Evolutionary conservation across 2,888 invertebrate genomes (phyloP).

Genomic region (Sarcophaga carnaria): DNA sequence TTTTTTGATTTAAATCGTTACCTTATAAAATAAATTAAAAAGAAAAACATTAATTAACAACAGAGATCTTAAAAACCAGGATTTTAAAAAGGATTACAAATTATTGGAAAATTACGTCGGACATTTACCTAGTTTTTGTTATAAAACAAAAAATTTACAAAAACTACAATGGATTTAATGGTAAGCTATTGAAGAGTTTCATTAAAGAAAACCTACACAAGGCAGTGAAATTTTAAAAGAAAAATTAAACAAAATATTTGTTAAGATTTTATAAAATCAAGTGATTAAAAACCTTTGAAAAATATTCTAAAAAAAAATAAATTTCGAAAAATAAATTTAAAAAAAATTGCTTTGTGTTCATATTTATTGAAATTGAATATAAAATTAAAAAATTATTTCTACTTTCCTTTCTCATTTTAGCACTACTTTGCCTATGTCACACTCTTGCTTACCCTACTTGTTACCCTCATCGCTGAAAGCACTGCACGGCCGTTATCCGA

Average conservation of each 20-base stretch:
- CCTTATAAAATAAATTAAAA: background rate
- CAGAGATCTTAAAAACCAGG: background rate
- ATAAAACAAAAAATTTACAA: background rate
- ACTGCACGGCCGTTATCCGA: conserved; percentile 11
- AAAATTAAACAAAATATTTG: no score
- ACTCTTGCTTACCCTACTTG: conserved; percentile 11
- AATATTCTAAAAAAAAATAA: no score
- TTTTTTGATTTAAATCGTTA: background rate
- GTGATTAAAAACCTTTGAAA: no score
- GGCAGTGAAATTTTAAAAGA: background rate
- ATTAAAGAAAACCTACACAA: background rate
- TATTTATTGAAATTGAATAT: no score
- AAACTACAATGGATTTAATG: conserved; percentile 37
- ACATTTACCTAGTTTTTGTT: background rate
- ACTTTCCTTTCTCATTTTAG: conserved; percentile 26
- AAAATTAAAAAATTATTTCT: background rate
- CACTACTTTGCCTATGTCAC: background rate
- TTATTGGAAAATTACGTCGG: background rate
- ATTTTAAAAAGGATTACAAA: background rate
- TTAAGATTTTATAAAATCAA: no score
- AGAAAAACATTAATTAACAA: background rate
- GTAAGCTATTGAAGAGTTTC: conserved; percentile 27
- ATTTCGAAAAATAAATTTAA: no score
- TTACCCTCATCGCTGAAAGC: conserved; percentile 23
- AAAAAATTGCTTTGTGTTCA: no score